Evolutionary conservation across 2,888 invertebrate genomes (phyloP).

Genomic region (Drosophila leonis): DNA sequence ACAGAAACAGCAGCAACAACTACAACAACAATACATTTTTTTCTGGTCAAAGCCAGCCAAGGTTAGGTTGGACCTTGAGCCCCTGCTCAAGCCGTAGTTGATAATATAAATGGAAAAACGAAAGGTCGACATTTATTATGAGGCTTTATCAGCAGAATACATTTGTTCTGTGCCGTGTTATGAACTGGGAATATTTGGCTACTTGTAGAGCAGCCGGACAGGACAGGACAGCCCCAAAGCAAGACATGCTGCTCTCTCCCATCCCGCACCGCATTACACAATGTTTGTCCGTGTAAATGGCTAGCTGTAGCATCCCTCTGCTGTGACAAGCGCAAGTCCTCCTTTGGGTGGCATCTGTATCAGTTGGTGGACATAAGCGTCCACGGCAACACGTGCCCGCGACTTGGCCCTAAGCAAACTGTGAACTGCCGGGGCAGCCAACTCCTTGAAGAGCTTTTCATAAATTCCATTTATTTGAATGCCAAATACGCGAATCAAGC

Average conservation of each 20-base stretch:
- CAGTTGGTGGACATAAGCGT: conserved; percentile 71
- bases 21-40: conserved; percentile 26
- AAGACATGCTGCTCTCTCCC: conserved; percentile 1
- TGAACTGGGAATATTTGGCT: conserved; percentile 77
- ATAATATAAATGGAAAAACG: conserved; percentile 85
- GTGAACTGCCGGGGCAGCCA: not conserved
- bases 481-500: not conserved
- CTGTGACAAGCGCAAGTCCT: conserved; percentile 46
- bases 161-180: conserved; percentile 82
- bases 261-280: not conserved
- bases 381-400: conserved; percentile 48
- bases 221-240: conserved; percentile 35
- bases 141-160: conserved; percentile 85
- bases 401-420: conserved; percentile 11
- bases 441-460: not conserved
- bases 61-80: conserved; percentile 38
- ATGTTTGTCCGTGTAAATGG: conserved; percentile 48
- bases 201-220: conserved; percentile 52
- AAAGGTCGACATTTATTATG: conserved; percentile 86
- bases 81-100: conserved; percentile 58
- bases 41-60: conserved; percentile 32
- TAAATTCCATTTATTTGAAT: not conserved
- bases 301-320: conserved; percentile 63
- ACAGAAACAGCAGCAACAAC: conserved; percentile 20
- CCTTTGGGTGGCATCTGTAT: conserved; percentile 80